Conservation (phyloP, 2,113 vertebrate species). For the Axis porcinus region DNA sequence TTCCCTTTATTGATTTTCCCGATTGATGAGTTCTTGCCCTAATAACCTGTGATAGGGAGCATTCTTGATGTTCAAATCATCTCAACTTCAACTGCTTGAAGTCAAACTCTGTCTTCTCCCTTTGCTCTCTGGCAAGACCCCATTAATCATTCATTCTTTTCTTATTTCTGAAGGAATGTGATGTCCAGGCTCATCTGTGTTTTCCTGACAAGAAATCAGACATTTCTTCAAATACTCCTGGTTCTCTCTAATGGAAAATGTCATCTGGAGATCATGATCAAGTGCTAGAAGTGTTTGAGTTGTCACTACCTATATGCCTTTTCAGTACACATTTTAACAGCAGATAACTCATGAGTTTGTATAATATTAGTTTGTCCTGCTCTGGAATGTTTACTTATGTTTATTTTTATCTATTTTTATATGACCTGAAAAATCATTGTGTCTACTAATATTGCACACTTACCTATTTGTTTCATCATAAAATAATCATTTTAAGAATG, state of each 20-base stretch:
- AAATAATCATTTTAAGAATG: not conserved
- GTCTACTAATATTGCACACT: not conserved
- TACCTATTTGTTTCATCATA: not conserved
- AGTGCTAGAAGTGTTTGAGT: not conserved
- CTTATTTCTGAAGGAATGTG: not conserved
- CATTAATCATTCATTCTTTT: not conserved
- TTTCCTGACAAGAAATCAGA: not conserved
- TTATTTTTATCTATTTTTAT: not conserved
- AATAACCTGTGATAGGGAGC: not conserved
- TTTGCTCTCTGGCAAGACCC: not conserved
- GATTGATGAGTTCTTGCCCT: not conserved
- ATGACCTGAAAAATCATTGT: not conserved
- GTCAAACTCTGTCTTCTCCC: not conserved
- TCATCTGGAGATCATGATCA: not conserved
- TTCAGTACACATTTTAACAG: not conserved
- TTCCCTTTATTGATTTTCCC: not conserved
- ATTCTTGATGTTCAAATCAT: too few relatives aligned
- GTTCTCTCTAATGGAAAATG: not conserved
- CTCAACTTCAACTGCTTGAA: not conserved
- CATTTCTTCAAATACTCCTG: not conserved
- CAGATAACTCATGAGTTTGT: not conserved
- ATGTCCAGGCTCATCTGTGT: not conserved
- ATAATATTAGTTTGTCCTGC: not conserved
- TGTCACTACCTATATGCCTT: not conserved
- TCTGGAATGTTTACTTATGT: not conserved